phyloP scores from a whole-genome alignment of 1,140 invertebrate genomes.

The Arctopsyche grandis region DNA sequence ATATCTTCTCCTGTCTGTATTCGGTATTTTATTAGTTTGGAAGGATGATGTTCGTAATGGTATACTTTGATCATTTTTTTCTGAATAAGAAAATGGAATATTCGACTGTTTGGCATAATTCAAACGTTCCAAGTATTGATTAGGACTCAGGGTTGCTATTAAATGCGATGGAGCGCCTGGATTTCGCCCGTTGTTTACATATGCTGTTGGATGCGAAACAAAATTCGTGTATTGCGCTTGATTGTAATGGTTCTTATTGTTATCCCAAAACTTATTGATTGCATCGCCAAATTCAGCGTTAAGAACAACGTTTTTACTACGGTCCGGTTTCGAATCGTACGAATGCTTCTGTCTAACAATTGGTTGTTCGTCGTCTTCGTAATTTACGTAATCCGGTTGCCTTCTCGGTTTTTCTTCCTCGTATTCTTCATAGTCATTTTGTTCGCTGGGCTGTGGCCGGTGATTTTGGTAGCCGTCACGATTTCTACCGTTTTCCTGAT shows the following conservation, averaged over 20 bases:
- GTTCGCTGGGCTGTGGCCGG: conserved; percentile 47
- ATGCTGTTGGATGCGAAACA: conserved; percentile 29
- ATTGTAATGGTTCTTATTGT: conserved; percentile 28
- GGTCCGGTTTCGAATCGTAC: conserved; percentile 57
- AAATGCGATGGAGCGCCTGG: conserved; percentile 36
- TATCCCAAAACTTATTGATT: conserved; percentile 61
- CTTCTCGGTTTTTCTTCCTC: conserved; percentile 57
- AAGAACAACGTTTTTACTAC: conserved; percentile 51
- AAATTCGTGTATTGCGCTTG: conserved; percentile 31
- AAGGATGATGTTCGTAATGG: conserved; percentile 11
- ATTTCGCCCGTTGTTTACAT: conserved; percentile 38
- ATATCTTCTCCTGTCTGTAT: conserved; percentile 45
- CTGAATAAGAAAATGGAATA: background rate
- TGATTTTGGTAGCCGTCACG: conserved; percentile 48
- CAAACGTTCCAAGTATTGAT: conserved; percentile 5
- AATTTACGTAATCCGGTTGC: conserved; percentile 53
- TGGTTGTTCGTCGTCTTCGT: conserved; percentile 62
- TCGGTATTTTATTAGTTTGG: conserved; percentile 53
- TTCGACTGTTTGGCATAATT: conserved; percentile 25
- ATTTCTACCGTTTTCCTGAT: conserved; percentile 33
- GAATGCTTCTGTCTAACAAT: conserved; percentile 56
- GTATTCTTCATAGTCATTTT: conserved; percentile 53
- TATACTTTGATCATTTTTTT: background rate
- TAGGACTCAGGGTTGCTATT: conserved; percentile 32
- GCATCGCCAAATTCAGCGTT: conserved; percentile 58